Evolutionary conservation across 2,113 vertebrate species (phyloP).

Genomic region (Psammodynastes pulverulentus): DNA sequence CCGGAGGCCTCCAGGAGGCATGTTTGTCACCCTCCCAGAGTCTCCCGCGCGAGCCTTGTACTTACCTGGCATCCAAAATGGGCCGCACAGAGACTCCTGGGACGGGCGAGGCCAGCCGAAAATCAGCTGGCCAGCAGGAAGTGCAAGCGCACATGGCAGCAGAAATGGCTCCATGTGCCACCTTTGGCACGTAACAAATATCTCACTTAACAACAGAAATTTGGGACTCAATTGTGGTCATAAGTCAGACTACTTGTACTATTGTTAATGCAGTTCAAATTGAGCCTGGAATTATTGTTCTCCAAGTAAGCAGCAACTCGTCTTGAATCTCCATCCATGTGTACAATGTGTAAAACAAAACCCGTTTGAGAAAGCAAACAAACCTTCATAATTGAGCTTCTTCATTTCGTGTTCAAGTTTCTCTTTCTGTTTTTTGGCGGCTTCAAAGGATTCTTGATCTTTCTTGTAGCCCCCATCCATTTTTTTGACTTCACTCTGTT

Average conservation of each 20-base stretch:
- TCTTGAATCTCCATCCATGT: not conserved
- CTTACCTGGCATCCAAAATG: too few species aligned
- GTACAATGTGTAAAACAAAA: not conserved
- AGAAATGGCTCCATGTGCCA: too few species aligned
- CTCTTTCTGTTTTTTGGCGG: constrained; percentile 72
- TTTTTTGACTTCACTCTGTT: constrained; percentile 86
- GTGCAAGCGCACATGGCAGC: too few species aligned
- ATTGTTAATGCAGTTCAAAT: not conserved
- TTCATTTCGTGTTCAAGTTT: constrained; percentile 79
- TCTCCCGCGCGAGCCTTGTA: too few species aligned
- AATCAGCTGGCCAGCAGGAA: too few species aligned
- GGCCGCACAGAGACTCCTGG: too few species aligned
- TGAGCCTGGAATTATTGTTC: not conserved
- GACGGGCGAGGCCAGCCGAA: too few species aligned
- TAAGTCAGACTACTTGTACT: not conserved
- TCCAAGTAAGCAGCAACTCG: not conserved
- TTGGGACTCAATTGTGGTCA: not conserved
- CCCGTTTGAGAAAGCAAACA: not conserved
- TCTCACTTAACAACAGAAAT: not conserved
- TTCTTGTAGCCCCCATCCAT: constrained; percentile 87
- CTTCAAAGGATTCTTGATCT: constrained; percentile 76
- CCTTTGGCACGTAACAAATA: too few species aligned
- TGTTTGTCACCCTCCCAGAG: too few species aligned
- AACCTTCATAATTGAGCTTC: constrained; percentile 88
- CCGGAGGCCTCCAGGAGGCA: too few species aligned